Evolutionary conservation across 2,113 vertebrate species (phyloP).

Genomic region (Calidris pugnax): DNA sequence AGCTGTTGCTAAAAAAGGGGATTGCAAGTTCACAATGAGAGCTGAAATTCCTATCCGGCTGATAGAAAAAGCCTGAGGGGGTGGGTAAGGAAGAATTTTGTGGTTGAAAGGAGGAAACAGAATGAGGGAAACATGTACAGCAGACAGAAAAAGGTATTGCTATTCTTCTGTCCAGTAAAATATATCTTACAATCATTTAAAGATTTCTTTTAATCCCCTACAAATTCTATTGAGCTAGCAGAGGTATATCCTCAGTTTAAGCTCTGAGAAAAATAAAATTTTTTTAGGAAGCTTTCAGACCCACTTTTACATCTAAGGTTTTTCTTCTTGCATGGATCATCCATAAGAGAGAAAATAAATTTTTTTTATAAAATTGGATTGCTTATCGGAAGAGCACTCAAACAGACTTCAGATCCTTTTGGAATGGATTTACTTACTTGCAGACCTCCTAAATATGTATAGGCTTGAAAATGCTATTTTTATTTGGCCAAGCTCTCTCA

Average conservation of each 20-base stretch:
- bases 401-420: neutral
- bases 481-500: neutral
- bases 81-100: neutral
- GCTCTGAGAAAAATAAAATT: neutral
- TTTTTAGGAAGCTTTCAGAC: neutral
- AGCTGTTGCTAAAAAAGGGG: neutral
- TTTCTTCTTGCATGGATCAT: neutral
- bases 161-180: neutral
- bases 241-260: neutral
- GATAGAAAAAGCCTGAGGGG: neutral
- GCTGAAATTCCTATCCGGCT: neutral
- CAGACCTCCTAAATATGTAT: neutral
- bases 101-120: neutral
- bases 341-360: neutral
- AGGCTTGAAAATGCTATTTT: neutral
- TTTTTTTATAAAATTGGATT: neutral
- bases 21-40: neutral
- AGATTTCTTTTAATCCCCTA: neutral
- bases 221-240: neutral
- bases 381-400: neutral
- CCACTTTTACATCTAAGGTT: neutral
- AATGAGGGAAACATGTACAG: neutral
- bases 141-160: neutral
- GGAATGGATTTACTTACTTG: neutral
- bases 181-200: neutral